Base-by-base conservation (phyloP, 1,140 invertebrate species). In the Drosophila subobscura region DNA sequence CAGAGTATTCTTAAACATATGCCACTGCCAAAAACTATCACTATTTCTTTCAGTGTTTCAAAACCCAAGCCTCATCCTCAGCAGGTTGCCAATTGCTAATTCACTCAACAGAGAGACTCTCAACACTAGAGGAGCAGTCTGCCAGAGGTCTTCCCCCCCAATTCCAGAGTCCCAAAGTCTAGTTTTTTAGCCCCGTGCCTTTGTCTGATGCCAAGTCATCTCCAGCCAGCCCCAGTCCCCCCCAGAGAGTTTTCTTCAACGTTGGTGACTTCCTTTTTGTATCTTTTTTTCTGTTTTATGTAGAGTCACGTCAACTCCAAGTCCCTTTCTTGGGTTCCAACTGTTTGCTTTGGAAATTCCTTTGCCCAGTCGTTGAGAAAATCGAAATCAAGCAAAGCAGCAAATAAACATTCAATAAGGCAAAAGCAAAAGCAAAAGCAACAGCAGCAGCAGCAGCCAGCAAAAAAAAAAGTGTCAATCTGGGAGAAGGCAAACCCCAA, bases 381-480 rank as follows among this genome's bases (percentile, higher is more conserved):
- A 88, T 79, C 84, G 79, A 73, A 88, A 88, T 88, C 83, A 89
- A 37, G 77, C 84, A 77, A 88, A 70, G 75, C 79, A 67, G 75
- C 79, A 88, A 88, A 88, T 89, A 88, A 88, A 88, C 83, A 75
- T 65, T 64, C 79, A 83, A 88, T 88, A 89, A 83, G 79, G 72
- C 71, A 54, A 20, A 20, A 20, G 51, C 52, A 41, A 27, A 73
- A n/a, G 72, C 71, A 54, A 20, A 20, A 20, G 51, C 52, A 41
- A 27, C n/a, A n/a, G n/a, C 16, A 23, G 44, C 37, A 23, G 8
- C 8, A 37, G 3, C 2, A 37, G 7, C 29, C 8, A 12, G 4
- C 0, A 42, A 25, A 20, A 42, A 33, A 54, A 73, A 58, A 85
- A 88, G 66, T 83, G 84, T 88, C 84, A 83, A 89, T 88, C 72